Conservation (phyloP, 2,113 vertebrate species). For the Forbesichthys agassizii region DNA sequence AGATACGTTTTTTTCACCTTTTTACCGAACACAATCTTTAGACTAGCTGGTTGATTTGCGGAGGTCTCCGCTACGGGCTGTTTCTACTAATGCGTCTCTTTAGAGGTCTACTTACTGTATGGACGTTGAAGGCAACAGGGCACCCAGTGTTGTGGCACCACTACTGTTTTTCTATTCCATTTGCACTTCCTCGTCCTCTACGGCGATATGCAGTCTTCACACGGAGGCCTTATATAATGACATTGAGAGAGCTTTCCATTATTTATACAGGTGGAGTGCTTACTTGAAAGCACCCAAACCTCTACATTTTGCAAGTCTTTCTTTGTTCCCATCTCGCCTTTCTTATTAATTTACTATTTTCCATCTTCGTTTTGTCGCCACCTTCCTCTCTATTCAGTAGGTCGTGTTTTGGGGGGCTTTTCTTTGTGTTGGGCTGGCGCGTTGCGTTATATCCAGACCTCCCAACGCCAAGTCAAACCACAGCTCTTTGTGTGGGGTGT, state of each 20-base stretch:
- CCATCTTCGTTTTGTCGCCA: constrained; percentile 21
- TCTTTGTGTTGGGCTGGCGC: constrained; percentile 2
- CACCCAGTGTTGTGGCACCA: constrained; percentile 56
- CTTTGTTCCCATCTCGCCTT: constrained; percentile 31
- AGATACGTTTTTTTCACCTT: constrained; percentile 8
- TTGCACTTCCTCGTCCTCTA: constrained; percentile 47
- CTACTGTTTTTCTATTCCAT: constrained; percentile 50
- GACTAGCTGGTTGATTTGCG: constrained; percentile 56
- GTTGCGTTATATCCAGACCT: neutral
- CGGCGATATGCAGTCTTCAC: constrained; percentile 51
- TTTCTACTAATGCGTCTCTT: constrained; percentile 70
- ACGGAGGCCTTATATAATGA: constrained; percentile 62
- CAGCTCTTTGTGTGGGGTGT: neutral
- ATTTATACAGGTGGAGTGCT: constrained; percentile 57
- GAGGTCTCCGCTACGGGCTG: constrained; percentile 59
- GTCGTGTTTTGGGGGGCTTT: neutral
- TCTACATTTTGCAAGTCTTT: constrained; percentile 33
- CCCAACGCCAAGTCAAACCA: neutral
- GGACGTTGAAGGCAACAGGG: constrained; percentile 61
- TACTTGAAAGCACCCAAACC: constrained; percentile 51
- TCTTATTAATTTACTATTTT: constrained; percentile 27
- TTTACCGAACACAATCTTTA: constrained; percentile 37
- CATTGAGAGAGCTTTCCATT: constrained; percentile 55
- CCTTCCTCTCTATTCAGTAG: neutral
- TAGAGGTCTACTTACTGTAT: constrained; percentile 70